Percentiles rank a stretch among this genome's conserved stretches.
phyloP scores from a whole-genome alignment of 2,113 vertebrate genomes.

The Peucedramus taeniatus region DNA sequence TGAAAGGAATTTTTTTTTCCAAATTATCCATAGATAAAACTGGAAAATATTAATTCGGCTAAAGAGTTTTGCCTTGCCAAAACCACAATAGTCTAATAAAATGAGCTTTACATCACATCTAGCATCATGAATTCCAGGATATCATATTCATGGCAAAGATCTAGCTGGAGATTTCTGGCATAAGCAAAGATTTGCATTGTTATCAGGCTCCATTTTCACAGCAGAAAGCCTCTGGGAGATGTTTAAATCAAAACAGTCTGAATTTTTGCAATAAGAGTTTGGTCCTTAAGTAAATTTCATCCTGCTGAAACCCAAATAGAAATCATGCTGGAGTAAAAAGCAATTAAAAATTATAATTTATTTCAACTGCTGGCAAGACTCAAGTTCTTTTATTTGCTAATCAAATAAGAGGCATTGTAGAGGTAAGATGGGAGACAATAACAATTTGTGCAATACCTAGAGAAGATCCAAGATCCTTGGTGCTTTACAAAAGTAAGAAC shows the following conservation, averaged over 20 bases:
- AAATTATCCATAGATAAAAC: not conserved
- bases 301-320: not conserved
- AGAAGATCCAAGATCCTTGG: not conserved
- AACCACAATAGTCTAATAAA: not conserved
- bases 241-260: not conserved
- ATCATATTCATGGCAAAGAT: not conserved
- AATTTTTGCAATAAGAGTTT: not conserved
- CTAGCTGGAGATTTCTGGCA: not conserved
- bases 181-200: not conserved
- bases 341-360: not conserved
- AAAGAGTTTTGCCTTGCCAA: not conserved
- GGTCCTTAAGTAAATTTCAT: not conserved
- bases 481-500: not conserved
- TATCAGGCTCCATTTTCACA: not conserved
- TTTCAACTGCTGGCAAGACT: not conserved
- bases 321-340: not conserved
- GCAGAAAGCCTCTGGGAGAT: not conserved
- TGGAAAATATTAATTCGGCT: not conserved
- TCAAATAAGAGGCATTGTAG: not conserved
- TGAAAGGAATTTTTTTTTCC: not conserved
- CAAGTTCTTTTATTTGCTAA: not conserved
- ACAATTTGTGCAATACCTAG: not conserved
- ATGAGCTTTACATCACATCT: not conserved
- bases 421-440: not conserved
- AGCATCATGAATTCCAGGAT: not conserved